These are phyloP conservation scores for Hypena proboscidalis DNA, from an alignment of 2,888 invertebrate species.

Conservation along the genomic window DNA sequence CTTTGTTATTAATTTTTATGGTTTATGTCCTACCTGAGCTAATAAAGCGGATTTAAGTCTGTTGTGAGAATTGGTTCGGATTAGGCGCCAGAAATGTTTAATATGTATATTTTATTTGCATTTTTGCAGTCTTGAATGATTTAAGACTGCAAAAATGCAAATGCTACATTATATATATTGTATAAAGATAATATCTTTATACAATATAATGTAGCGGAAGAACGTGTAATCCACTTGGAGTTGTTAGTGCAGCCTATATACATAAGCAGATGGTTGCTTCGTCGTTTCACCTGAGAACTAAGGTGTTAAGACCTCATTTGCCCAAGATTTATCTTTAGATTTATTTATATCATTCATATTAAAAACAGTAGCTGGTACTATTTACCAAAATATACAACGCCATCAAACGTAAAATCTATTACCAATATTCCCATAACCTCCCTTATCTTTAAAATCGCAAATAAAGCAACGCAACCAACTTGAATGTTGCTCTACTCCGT, in stretches of 20 bases:
- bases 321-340: too few species aligned
- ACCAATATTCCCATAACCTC: constrained; percentile 4
- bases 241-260: too few species aligned
- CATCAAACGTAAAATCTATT: constrained; percentile 3
- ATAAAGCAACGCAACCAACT: constrained; percentile 22
- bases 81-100: not conserved
- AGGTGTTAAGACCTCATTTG: too few species aligned
- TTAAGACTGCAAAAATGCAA: not conserved
- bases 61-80: not conserved
- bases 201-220: too few species aligned
- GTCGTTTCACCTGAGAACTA: too few species aligned
- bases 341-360: too few species aligned
- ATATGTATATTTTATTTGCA: not conserved
- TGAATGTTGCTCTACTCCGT: constrained; percentile 42
- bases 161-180: too few species aligned
- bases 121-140: not conserved
- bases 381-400: too few species aligned
- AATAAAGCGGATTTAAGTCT: constrained; percentile 5
- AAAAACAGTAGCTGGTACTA: too few species aligned
- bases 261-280: too few species aligned
- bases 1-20: constrained; percentile 46
- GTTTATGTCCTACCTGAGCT: constrained; percentile 36
- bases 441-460: constrained; percentile 14
- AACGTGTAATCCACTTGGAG: too few species aligned
- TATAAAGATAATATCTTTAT: too few species aligned